A percentile compares a stretch with the other conserved stretches of the same genome.
Evolutionary conservation across 2,888 invertebrate species (phyloP).

Genomic region (Drosophila anceps): DNA sequence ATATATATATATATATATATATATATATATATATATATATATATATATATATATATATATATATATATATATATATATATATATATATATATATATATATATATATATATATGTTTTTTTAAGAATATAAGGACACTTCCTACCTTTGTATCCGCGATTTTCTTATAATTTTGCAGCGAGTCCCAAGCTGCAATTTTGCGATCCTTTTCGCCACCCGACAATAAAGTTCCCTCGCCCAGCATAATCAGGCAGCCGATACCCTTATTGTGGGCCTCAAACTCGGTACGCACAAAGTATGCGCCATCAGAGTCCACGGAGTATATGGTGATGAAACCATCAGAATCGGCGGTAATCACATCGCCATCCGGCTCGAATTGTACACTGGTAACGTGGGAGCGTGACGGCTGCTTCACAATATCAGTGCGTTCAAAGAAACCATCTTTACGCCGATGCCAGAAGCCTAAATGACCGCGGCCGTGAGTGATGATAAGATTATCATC

Average conservation of each 20-base stretch:
- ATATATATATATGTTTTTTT: neutral
- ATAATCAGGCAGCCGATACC: constrained; percentile 94
- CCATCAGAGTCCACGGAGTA: constrained; percentile 96
- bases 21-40: neutral
- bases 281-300: constrained; percentile 94
- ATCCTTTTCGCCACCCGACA: constrained; percentile 96
- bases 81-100: neutral
- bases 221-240: constrained; percentile 95
- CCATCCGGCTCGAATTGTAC: constrained; percentile 96
- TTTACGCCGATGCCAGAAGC: constrained; percentile 96
- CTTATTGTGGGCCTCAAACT: constrained; percentile 95
- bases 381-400: constrained; percentile 93
- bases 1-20: neutral
- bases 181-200: constrained; percentile 97
- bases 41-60: neutral
- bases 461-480: constrained; percentile 95
- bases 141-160: constrained; percentile 95
- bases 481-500: constrained; percentile 96
- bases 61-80: neutral
- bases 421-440: constrained; percentile 96
- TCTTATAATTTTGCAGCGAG: constrained; percentile 94
- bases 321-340: constrained; percentile 95
- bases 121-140: neutral
- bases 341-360: constrained; percentile 96
- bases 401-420: constrained; percentile 95